Evolutionary conservation across 2,888 invertebrate genomes (phyloP), one percentile per base, ranked within the genome.

Genomic region (Sesia bembeciformis): DNA sequence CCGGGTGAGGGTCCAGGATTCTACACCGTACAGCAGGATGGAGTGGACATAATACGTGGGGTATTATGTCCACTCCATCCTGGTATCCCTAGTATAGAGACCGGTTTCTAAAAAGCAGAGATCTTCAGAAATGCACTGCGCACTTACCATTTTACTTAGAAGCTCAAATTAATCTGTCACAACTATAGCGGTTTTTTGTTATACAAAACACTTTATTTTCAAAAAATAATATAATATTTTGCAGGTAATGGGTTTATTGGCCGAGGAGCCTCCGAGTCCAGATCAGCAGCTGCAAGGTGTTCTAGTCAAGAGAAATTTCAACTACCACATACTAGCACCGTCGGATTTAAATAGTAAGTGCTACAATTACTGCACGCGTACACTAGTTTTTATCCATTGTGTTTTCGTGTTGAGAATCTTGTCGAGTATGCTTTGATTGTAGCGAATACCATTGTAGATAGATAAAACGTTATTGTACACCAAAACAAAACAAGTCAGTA

Each of bases 271-370:
- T 51, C 97, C 98, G 0, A 91, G 91, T 63, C 93, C 96, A 0
- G 95, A 94, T 7, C 92, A 94, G 57, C 91, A 92, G 58, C 83
- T 99, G 4, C 97, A 98, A 4, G 99, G 99, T 0, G 94, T 99
- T 57, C 90, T 99, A 49, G 97, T 99, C 3, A 98, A 98, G 81
- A 91, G 98, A 56, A 99, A 99, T 84, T 99, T 99, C 78, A 98
- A 98, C 84, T 99, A 99, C 78, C 98, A 99, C 78, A 92, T 99
- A 54, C 86, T 99, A 62, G 94, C 96, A 3, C 95, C 99, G 0
- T 91, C 93, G 3, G 99, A 99, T 84, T 90, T 99, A 39, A 94
- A 96, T 60, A 98, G 95, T 94, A 74, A 90, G 91, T 80, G 23
- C 1, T 23, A 23, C 23, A 23, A 23, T 23, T 23, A 23, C 23